A percentile compares a stretch with the other conserved stretches of the same genome.
Conservation (phyloP, 2,888 invertebrate species). For the Sipha maydis region DNA sequence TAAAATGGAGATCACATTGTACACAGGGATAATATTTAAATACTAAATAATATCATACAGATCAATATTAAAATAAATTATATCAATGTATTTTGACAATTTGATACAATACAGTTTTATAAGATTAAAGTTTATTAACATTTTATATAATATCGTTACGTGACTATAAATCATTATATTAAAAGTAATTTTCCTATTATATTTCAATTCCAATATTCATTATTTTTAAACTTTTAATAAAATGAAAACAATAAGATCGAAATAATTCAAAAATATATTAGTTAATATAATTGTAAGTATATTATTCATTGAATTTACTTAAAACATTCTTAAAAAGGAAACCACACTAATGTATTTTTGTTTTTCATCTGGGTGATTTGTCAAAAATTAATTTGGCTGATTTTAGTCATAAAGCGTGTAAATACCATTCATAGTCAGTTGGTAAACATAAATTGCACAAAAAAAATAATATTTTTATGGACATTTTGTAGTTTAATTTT, state of each 20-base stretch:
- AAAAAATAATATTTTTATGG: too few relatives aligned
- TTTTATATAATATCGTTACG: neutral
- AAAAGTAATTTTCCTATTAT: neutral
- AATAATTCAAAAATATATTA: neutral
- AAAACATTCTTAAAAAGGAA: neutral
- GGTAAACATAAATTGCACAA: too few relatives aligned
- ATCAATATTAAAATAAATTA: neutral
- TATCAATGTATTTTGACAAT: neutral
- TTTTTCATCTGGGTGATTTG: neutral
- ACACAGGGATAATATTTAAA: neutral
- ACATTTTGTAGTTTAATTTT: too few relatives aligned
- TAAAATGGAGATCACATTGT: too few relatives aligned
- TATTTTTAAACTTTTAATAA: neutral
- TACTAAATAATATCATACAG: neutral
- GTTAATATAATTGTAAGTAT: neutral
- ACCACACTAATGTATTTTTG: neutral
- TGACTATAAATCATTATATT: neutral
- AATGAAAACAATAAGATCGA: neutral
- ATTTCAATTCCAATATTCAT: neutral
- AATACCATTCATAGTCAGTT: too few relatives aligned
- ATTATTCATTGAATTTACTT: neutral
- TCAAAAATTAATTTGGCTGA: neutral
- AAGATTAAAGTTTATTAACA: too few relatives aligned
- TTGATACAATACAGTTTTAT: neutral
- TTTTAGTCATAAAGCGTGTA: neutral